Evolutionary conservation across 2,888 invertebrate genomes (phyloP).

Genomic region (Orgyia antiqua): DNA sequence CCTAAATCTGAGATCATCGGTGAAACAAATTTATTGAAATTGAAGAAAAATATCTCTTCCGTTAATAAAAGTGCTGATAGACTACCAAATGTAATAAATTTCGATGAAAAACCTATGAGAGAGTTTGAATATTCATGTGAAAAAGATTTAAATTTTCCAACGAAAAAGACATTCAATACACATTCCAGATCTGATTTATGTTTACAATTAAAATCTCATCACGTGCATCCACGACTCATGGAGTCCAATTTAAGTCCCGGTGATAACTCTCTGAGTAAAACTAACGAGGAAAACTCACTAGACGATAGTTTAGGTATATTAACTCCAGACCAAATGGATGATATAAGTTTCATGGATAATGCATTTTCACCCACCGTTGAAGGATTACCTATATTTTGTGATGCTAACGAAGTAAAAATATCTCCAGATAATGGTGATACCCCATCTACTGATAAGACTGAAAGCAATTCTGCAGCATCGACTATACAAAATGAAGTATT

Average conservation of each 20-base stretch:
- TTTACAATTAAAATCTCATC: conserved; percentile 63
- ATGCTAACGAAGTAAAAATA: conserved; percentile 58
- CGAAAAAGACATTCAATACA: conserved; percentile 55
- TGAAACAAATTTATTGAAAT: conserved; percentile 31
- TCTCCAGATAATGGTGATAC: conserved; percentile 73
- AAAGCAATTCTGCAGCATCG: conserved; percentile 71
- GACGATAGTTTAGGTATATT: conserved; percentile 92
- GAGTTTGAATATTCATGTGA: conserved; percentile 73
- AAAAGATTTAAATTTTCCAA: conserved; percentile 49
- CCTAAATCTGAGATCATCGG: conserved; percentile 35
- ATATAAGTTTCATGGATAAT: conserved; percentile 80
- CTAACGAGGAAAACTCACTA: conserved; percentile 87
- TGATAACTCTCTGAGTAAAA: conserved; percentile 64
- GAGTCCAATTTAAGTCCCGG: conserved; percentile 66
- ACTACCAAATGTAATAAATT: conserved; percentile 63
- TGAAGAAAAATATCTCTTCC: conserved; percentile 36
- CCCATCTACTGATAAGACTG: conserved; percentile 78
- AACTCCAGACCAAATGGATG: conserved; percentile 93
- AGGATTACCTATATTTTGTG: conserved; percentile 75
- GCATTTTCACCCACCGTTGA: conserved; percentile 82
- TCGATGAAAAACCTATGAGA: conserved; percentile 67
- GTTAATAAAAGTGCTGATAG: conserved; percentile 53
- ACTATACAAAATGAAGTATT: conserved; percentile 71
- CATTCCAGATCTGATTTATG: conserved; percentile 70
- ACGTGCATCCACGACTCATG: conserved; percentile 48